These are phyloP conservation scores for Thripadectes ignobilis DNA, from an alignment of 2,797 vertebrate genomes.

Conservation along the genomic window DNA sequence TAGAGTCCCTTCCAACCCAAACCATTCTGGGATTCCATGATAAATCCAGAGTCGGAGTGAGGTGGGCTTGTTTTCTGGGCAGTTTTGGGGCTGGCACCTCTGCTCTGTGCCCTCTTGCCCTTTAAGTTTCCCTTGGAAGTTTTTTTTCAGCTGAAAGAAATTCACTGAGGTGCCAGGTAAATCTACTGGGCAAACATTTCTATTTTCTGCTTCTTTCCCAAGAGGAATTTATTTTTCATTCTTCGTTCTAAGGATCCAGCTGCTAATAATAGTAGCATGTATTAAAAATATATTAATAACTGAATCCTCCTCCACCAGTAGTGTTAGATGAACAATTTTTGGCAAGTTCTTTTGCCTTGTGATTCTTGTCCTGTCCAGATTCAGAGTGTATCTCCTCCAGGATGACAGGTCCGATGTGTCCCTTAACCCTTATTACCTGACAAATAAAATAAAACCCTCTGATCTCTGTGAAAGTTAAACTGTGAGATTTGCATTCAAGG, in stretches of 20 bases:
- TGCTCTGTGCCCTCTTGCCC: background rate
- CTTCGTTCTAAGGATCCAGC: background rate
- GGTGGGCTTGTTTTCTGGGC: background rate
- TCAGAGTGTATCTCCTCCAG: background rate
- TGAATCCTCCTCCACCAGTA: background rate
- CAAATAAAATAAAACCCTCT: background rate
- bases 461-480: background rate
- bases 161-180: background rate
- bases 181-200: background rate
- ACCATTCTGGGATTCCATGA: background rate
- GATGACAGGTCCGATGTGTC: background rate
- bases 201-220: background rate
- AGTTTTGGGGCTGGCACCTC: background rate
- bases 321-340: background rate
- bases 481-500: background rate
- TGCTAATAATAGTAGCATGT: constrained; percentile 18
- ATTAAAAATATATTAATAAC: constrained; percentile 44
- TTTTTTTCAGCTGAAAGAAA: background rate
- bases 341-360: background rate
- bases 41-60: background rate
- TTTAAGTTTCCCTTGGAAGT: background rate
- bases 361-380: background rate
- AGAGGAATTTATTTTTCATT: background rate
- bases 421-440: background rate
- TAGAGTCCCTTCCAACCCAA: background rate